Evolutionary conservation across 2,888 invertebrate genomes (phyloP).

Genomic region (Griposia aprilina): DNA sequence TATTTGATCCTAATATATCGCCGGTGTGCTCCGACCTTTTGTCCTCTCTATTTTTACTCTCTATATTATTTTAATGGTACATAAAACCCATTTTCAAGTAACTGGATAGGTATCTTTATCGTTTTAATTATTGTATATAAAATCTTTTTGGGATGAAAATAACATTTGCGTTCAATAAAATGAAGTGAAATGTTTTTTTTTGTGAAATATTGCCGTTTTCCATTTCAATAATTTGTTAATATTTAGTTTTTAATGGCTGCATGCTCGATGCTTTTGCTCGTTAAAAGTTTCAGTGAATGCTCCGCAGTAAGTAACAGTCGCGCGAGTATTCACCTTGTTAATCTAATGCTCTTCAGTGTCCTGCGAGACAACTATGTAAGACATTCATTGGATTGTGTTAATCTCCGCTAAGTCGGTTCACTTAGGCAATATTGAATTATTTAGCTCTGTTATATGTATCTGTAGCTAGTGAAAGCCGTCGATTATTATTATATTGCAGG

Average conservation of each 20-base stretch:
- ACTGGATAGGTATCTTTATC: slow-evolving; percentile 52
- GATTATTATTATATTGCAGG: neutral
- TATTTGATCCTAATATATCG: slow-evolving; percentile 59
- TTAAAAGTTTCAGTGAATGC: slow-evolving; percentile 66
- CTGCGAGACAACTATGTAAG: slow-evolving; percentile 70
- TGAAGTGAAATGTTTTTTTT: slow-evolving; percentile 19
- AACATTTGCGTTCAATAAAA: slow-evolving; percentile 21
- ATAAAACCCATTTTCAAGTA: slow-evolving; percentile 52
- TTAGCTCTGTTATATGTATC: slow-evolving; percentile 34
- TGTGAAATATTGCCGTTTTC: slow-evolving; percentile 40
- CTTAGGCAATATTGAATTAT: slow-evolving; percentile 69
- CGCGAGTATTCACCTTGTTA: slow-evolving; percentile 74
- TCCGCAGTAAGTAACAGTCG: slow-evolving; percentile 46
- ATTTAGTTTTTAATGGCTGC: slow-evolving; percentile 36
- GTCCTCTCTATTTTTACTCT: slow-evolving; percentile 52
- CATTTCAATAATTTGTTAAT: slow-evolving; percentile 50
- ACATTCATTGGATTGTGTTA: slow-evolving; percentile 78
- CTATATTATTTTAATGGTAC: slow-evolving; percentile 51
- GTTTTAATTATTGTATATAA: slow-evolving; percentile 55
- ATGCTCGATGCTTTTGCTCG: slow-evolving; percentile 45
- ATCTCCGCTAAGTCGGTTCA: slow-evolving; percentile 69
- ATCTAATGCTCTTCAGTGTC: slow-evolving; percentile 72
- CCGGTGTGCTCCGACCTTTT: slow-evolving; percentile 49
- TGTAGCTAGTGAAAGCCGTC: slow-evolving; percentile 16
- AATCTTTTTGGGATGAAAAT: slow-evolving; percentile 31